Conservation (phyloP, 2,113 vertebrate genomes). For the Hyaena hyaena region DNA sequence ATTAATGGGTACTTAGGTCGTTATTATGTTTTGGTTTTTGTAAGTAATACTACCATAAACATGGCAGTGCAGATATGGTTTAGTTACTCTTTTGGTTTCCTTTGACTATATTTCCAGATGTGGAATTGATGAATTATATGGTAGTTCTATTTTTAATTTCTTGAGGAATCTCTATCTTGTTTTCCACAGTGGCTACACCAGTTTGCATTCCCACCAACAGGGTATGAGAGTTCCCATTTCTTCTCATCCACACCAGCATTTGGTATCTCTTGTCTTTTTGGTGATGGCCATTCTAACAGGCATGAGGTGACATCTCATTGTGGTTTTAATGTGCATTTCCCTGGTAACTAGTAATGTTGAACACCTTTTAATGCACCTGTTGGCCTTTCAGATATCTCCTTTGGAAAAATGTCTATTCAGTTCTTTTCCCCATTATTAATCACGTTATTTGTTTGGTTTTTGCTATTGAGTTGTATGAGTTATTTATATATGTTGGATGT, state of each 20-base stretch:
- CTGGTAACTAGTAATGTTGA: background rate
- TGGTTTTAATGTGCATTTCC: background rate
- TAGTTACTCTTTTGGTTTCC: background rate
- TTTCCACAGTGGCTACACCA: background rate
- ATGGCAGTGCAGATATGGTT: background rate
- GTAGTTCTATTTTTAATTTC: background rate
- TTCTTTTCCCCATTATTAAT: background rate
- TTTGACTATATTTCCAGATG: background rate
- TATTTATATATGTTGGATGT: background rate
- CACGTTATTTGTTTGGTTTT: background rate
- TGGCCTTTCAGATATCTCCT: background rate
- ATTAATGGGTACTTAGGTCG: background rate
- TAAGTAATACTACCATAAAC: background rate
- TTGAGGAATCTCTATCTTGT: background rate
- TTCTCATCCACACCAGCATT: background rate
- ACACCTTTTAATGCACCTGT: background rate
- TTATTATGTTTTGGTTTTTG: background rate
- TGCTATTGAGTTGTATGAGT: background rate
- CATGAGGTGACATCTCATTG: background rate
- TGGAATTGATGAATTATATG: background rate
- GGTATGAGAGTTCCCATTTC: background rate
- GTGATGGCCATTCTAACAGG: background rate
- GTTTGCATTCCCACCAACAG: background rate
- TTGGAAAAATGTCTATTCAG: background rate
- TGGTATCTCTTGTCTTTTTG: background rate